phyloP scores from a whole-genome alignment of 1,140 invertebrate species.

The Paraescarpia echinospica region DNA sequence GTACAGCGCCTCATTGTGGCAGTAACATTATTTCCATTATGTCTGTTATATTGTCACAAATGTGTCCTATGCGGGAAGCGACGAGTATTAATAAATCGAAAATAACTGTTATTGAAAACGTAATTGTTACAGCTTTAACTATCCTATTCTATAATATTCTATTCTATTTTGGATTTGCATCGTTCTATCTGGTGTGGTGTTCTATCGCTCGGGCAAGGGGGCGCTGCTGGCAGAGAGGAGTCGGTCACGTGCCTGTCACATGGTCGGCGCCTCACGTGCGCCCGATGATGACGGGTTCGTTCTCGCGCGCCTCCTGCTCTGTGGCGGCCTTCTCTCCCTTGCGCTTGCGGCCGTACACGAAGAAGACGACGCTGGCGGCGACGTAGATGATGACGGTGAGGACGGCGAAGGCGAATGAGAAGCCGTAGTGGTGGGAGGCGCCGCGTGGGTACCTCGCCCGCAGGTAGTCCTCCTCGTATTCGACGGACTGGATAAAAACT shows the following conservation, averaged over 20 bases:
- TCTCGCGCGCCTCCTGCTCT: constrained; percentile 76
- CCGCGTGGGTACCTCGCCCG: constrained; percentile 70
- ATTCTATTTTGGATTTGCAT: not conserved
- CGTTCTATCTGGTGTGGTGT: not conserved
- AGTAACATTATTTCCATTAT: not conserved
- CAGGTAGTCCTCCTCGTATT: constrained; percentile 70
- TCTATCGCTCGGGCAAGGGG: not conserved
- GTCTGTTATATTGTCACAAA: not conserved
- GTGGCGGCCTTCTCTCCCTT: constrained; percentile 74
- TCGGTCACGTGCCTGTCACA: not conserved
- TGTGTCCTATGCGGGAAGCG: not conserved
- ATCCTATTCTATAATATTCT: too few species aligned
- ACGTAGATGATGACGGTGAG: constrained; percentile 75
- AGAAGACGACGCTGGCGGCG: constrained; percentile 71
- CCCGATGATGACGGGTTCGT: constrained; percentile 81
- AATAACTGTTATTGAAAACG: not conserved
- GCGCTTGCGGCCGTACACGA: constrained; percentile 71
- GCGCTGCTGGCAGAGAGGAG: not conserved
- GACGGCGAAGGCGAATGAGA: constrained; percentile 79
- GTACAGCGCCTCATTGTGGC: not conserved
- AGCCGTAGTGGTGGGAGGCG: constrained; percentile 67
- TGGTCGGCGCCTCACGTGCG: constrained; percentile 55
- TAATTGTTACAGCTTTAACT: too few species aligned
- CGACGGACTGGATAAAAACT: constrained; percentile 72
- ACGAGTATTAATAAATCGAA: not conserved